A percentile compares a stretch with the other conserved stretches of the same genome.
phyloP scores from a whole-genome alignment of 2,113 vertebrate species.

The Nyctereutes procyonoides region DNA sequence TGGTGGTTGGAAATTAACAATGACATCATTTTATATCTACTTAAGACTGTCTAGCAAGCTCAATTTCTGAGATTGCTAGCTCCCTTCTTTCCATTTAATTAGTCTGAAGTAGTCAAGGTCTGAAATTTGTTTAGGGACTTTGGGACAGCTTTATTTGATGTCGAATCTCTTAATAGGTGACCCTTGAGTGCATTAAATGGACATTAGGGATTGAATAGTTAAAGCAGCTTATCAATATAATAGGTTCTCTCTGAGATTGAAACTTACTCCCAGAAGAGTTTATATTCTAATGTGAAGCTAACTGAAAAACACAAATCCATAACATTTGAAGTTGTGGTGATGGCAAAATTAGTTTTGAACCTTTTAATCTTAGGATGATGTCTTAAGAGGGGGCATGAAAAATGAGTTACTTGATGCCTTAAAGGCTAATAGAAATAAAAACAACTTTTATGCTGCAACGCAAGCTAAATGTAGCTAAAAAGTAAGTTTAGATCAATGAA shows the following conservation, averaged over 20 bases:
- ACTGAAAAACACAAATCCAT: slow-evolving; percentile 53
- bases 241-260: slow-evolving; percentile 51
- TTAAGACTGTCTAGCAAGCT: slow-evolving; percentile 52
- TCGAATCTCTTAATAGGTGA: slow-evolving; percentile 64
- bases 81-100: slow-evolving; percentile 65
- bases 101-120: slow-evolving; percentile 50
- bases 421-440: slow-evolving; percentile 37
- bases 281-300: slow-evolving; percentile 21
- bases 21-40: slow-evolving; percentile 57
- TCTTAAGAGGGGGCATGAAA: slow-evolving; percentile 12
- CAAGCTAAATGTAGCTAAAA: slow-evolving; percentile 29
- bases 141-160: slow-evolving; percentile 63
- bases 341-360: slow-evolving; percentile 28
- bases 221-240: slow-evolving; percentile 63
- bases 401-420: neutral
- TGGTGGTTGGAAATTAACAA: slow-evolving; percentile 48
- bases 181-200: slow-evolving; percentile 62
- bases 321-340: neutral
- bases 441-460: neutral
- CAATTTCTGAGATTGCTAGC: slow-evolving; percentile 61
- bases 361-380: neutral
- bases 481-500: neutral
- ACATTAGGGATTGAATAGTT: slow-evolving; percentile 58
- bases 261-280: slow-evolving; percentile 59
- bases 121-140: slow-evolving; percentile 77